These are phyloP conservation scores for Scaptomyza hsui DNA, from an alignment of 1,140 invertebrate genomes.

Conservation along the genomic window DNA sequence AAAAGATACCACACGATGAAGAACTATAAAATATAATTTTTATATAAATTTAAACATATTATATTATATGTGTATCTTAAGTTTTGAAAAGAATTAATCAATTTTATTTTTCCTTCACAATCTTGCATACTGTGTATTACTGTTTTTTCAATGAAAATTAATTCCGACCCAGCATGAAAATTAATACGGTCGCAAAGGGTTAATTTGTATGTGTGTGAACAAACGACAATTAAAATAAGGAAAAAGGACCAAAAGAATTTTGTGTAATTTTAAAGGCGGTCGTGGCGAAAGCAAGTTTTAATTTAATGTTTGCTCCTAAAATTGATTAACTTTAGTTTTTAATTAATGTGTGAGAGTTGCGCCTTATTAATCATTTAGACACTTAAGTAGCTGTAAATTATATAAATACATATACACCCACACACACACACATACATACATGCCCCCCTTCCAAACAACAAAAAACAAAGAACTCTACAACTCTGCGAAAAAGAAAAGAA, in stretches of 20 bases:
- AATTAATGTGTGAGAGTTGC: conserved; percentile 46
- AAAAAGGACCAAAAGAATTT: conserved; percentile 1
- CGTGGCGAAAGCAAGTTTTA: conserved; percentile 56
- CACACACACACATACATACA: conserved; percentile 3
- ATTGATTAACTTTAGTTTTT: conserved; percentile 34
- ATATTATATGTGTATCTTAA: too few species aligned
- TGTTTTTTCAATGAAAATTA: too few species aligned
- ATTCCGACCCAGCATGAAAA: too few species aligned
- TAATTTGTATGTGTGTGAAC: conserved; percentile 18
- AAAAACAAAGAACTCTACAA: conserved; percentile 8
- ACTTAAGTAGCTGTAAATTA: conserved; percentile 46
- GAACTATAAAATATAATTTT: too few species aligned
- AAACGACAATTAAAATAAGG: background rate
- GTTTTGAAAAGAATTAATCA: too few species aligned
- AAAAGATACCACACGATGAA: too few species aligned
- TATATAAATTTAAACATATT: too few species aligned
- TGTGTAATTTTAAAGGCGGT: conserved; percentile 27
- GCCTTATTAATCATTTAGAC: conserved; percentile 42
- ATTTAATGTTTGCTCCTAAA: conserved; percentile 32
- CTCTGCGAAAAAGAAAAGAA: conserved; percentile 21
- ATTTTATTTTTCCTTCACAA: too few species aligned
- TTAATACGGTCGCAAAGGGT: too few species aligned
- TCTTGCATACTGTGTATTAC: too few species aligned
- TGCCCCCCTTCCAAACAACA: background rate
- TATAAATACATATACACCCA: conserved; percentile 10